Evolutionary conservation across 2,888 invertebrate genomes (phyloP).

Genomic region (Mellilla xanthometata): DNA sequence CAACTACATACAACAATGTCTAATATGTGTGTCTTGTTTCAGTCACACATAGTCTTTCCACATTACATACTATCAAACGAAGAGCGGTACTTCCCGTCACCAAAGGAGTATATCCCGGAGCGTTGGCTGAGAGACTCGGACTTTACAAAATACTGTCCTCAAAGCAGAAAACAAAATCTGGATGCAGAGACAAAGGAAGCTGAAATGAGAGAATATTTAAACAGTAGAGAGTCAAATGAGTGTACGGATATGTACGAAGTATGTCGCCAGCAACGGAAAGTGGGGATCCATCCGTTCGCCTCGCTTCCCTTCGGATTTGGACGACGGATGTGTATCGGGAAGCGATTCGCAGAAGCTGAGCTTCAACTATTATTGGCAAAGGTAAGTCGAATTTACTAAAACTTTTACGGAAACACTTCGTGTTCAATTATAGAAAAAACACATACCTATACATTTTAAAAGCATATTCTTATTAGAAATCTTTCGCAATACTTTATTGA

Average conservation of each 20-base stretch:
- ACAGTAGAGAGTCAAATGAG: conserved; percentile 7
- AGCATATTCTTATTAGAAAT: no score
- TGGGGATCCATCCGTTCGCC: conserved; percentile 88
- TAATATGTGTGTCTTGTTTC: conserved; percentile 39
- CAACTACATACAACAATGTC: neutral
- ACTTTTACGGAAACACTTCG: no score
- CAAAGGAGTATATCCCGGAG: conserved; percentile 88
- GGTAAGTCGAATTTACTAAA: no score
- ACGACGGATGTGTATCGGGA: conserved; percentile 89
- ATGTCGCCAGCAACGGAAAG: conserved; percentile 74
- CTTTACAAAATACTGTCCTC: conserved; percentile 8
- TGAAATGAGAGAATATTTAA: conserved; percentile 5
- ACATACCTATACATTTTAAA: no score
- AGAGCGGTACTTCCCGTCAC: conserved; percentile 87
- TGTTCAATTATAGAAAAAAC: no score
- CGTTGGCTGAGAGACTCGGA: conserved; percentile 87
- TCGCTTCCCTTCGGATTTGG: conserved; percentile 90
- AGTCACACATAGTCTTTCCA: conserved; percentile 91
- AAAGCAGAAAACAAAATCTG: neutral
- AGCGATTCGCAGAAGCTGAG: conserved; percentile 91
- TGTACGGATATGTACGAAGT: conserved; percentile 41
- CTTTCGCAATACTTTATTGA: no score
- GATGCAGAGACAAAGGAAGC: conserved; percentile 2
- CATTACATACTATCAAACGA: conserved; percentile 90
- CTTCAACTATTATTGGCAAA: conserved; percentile 88